Evolutionary conservation across 2,113 vertebrate genomes (phyloP).

Genomic region (Xenopus laevis): DNA sequence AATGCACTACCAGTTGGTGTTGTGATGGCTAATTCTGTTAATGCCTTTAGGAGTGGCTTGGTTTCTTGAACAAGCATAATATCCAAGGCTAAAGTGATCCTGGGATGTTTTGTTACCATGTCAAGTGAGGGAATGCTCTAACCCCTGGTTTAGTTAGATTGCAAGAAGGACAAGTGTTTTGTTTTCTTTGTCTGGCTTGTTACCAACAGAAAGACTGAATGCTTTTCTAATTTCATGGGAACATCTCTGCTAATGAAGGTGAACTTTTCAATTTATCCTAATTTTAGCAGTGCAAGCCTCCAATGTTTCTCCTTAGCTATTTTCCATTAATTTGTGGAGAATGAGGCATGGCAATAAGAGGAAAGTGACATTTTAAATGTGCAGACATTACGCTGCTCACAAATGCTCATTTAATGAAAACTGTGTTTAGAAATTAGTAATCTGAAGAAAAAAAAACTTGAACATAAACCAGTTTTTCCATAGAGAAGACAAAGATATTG

Average conservation of each 20-base stretch:
- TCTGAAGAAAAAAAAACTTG: slow-evolving; percentile 21
- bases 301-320: neutral
- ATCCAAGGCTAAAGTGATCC: no score
- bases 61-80: no score
- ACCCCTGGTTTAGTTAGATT: no score
- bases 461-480: slow-evolving; percentile 22
- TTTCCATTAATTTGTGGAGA: neutral
- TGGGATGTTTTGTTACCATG: no score
- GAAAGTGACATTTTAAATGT: neutral
- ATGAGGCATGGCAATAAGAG: neutral
- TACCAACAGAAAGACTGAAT: no score
- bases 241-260: neutral
- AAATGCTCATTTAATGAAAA: slow-evolving; percentile 33
- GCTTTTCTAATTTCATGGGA: no score
- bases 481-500: slow-evolving; percentile 24
- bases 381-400: slow-evolving; percentile 15
- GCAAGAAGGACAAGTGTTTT: no score
- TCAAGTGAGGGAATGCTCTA: no score
- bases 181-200: no score
- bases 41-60: no score
- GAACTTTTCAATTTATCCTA: neutral
- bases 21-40: no score
- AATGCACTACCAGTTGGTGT: no score
- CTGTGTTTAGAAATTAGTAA: slow-evolving; percentile 27
- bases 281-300: neutral